Evolutionary conservation across 30 jellyfish, hydroid and myxozoan genomes (phyloP).

Genomic region (Catostylus mosaicus): DNA sequence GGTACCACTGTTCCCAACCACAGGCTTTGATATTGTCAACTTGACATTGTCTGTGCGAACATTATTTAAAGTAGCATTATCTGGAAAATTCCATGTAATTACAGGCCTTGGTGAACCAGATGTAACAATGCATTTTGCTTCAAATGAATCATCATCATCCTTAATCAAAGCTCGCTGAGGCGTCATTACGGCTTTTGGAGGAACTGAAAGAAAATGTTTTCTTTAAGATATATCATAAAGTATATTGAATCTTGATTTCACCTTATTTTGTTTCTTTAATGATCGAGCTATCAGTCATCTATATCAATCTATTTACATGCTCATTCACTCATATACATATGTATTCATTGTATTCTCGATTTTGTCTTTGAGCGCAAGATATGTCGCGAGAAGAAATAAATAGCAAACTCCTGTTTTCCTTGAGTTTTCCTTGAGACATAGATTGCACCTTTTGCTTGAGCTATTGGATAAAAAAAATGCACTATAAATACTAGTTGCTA

Average conservation of each 20-base stretch:
- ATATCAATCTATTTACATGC: too few relatives aligned
- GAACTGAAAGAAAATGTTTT: background rate
- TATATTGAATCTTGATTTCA: too few relatives aligned
- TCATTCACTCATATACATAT: too few relatives aligned
- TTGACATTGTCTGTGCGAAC: background rate
- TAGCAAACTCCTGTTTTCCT: too few relatives aligned
- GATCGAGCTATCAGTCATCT: background rate
- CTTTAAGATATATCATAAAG: background rate
- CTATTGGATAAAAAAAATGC: too few relatives aligned
- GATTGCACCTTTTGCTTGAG: too few relatives aligned
- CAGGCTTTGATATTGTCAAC: background rate
- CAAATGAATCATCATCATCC: background rate
- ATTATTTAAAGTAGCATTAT: background rate
- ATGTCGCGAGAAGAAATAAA: too few relatives aligned
- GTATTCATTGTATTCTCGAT: too few relatives aligned
- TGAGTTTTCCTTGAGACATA: too few relatives aligned
- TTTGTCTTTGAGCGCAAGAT: too few relatives aligned
- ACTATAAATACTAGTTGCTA: too few relatives aligned
- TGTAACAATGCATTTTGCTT: constrained; percentile 2
- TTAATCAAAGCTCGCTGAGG: background rate
- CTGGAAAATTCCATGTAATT: background rate
- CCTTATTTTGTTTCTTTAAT: background rate
- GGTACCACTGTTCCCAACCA: background rate
- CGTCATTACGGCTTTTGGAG: background rate
- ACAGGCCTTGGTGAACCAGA: background rate